Evolutionary conservation across 2,113 vertebrate genomes (phyloP).

Genomic region (Isichthys henryi): DNA sequence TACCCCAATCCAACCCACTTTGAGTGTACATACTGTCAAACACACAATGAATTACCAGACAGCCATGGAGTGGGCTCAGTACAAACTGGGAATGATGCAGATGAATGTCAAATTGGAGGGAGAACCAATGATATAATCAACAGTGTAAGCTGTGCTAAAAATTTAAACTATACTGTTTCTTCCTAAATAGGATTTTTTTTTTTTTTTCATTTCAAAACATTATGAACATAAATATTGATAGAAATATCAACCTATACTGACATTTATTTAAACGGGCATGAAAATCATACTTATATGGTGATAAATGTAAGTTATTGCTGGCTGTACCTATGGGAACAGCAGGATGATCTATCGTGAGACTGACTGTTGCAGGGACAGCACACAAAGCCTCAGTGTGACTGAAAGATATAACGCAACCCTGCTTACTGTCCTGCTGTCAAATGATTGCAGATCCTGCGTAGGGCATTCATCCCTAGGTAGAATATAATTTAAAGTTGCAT

Average conservation of each 20-base stretch:
- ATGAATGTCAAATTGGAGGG: not conserved
- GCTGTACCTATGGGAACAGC: not conserved
- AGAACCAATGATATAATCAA: not conserved
- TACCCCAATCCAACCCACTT: not conserved
- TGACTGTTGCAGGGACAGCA: not conserved
- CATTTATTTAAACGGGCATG: not conserved
- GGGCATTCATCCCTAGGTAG: not conserved
- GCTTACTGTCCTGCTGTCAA: not conserved
- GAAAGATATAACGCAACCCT: not conserved
- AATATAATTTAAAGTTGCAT: not conserved
- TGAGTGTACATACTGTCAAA: not conserved
- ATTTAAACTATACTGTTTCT: not conserved
- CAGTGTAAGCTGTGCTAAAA: not conserved
- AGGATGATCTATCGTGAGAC: not conserved
- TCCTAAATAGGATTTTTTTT: not conserved
- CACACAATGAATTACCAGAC: not conserved
- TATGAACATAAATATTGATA: not conserved
- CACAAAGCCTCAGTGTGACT: not conserved
- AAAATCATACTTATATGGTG: not conserved
- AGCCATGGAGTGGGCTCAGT: not conserved
- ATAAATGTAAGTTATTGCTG: constrained; percentile 4
- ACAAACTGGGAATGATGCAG: not conserved
- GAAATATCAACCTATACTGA: not conserved
- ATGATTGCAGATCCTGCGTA: not conserved
- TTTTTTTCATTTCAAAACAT: not conserved